A percentile compares a stretch with the other conserved stretches of the same genome.
Evolutionary conservation across 2,888 invertebrate species (phyloP).

Genomic region (Chloromyia formosa): DNA sequence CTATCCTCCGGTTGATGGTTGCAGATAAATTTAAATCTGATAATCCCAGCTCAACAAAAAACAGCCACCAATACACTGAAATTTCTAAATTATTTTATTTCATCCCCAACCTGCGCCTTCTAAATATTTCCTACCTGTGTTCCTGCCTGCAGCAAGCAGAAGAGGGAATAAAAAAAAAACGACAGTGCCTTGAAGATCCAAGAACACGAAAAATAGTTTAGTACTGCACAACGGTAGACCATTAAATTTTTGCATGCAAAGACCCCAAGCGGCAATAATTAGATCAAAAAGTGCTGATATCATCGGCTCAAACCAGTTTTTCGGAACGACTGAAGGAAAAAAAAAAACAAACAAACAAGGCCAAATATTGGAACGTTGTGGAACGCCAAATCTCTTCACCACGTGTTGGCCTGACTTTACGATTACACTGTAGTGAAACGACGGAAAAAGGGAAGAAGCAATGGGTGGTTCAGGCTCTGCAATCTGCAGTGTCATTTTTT

Average conservation of each 20-base stretch:
- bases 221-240: neutral
- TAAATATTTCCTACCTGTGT: too few species aligned
- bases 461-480: too few species aligned
- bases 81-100: neutral
- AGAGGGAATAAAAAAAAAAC: too few species aligned
- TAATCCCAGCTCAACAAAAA: neutral
- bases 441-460: too few species aligned
- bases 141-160: too few species aligned
- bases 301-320: constrained; percentile 1
- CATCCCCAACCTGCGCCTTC: too few species aligned
- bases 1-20: too few species aligned
- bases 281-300: constrained; percentile 16
- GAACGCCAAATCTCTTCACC: neutral
- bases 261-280: constrained; percentile 8
- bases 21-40: constrained; percentile 16
- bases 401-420: too few species aligned
- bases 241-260: neutral
- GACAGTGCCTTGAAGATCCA: neutral
- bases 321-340: too few species aligned
- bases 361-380: neutral
- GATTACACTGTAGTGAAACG: too few species aligned
- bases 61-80: neutral
- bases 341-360: constrained; percentile 2
- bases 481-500: constrained; percentile 4
- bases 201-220: neutral